Base-by-base conservation (phyloP, 2,888 invertebrate species). In the Bombylius discolor region DNA sequence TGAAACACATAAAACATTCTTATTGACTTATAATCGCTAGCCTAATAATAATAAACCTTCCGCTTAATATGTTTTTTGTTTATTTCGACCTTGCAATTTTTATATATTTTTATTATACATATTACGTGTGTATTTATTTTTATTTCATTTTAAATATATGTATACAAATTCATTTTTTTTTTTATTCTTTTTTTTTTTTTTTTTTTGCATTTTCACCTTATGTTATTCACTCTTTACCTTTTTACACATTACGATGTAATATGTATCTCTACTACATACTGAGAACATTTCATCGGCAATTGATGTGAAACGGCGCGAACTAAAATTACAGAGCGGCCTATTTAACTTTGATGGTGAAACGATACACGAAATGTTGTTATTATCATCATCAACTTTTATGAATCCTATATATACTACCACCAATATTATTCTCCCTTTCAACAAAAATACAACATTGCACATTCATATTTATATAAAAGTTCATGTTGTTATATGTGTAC, bases 241-340 rank as follows among this genome's bases (percentile, higher is more conserved):
- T 51, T 56, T 51, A 23, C 47, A 23, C 23, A 23, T 23, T 23
- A 23, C 23, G 23, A 23, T 23, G 23, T 23, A 23, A 23, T 23
- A 23, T 23, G 23, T 23, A 23, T 23, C 23, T 23, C 23, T 23
- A 36, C 49, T 31, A 33, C 54, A 49, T 54, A 54, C 45, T 54
- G 44, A 31, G 50, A 47, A 50, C 50, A 56, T 58, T 58, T 58
- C 56, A 58, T 59, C 59, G 62, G 55, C 58, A 61, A 62, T 60
- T 59, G 66, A 67, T 67, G 64, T 67, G 67, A 70, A 69, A 69
- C 67, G 66, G 63, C 64, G 62, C 66, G 67, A 65, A 69, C 67
- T 66, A 66, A 74, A 73, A 73, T 73, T 73, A 73, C 67, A 74
- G 72, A 68, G 71, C 73, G 73, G 73, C 68, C 65, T 60, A 63